Evolutionary conservation across 2,797 vertebrate species (phyloP), one percentile per base, ranked within the genome.

Genomic region (Hydrolagus colliei): DNA sequence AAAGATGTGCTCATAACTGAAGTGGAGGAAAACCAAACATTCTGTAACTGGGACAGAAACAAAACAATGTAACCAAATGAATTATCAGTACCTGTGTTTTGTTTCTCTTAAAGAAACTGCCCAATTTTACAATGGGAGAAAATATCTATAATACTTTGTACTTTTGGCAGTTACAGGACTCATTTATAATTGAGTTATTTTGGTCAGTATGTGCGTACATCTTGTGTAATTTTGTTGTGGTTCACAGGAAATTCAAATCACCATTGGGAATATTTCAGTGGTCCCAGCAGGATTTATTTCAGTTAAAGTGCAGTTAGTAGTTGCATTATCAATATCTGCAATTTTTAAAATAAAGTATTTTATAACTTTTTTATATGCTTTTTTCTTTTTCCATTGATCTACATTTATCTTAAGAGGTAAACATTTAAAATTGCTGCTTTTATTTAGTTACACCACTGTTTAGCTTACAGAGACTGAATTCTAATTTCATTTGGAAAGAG

Each of bases 261-360:
- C 27, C 13, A 22, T 32, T 12, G 12, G 32, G 7, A 67, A 9
- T n/a, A 77, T 59, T 76, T 76, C 22, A 67, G 35, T 52, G 65
- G 32, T 65, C 68, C 20, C 35, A n/a, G 22, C 27, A 82, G 27
- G 27, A 82, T 68, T 82, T 35, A 35, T n/a, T 9, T 63, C 12
- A 61, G 22, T 22, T 79, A 79, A 79, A 79, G 22, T 79, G 32
- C 59, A 77, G 59, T 41, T 35, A 79, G 27, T 82, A 68, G 63
- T 67, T 71, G 14, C 68, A 71, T 85, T 85, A 73, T 80, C 61
- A 85, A 32, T 85, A n/a, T 59, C 85, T 86, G 73, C 86, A 86
- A 16, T 93, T 71, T 93, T 94, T 93, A 90, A 93, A 94, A 92
- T 94, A 93, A 94, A 94, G 91, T 91, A 90, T 94, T 93, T 94